These are phyloP conservation scores for Drosophila nannoptera DNA, from an alignment of 1,140 invertebrate genomes.

Conservation along the genomic window DNA sequence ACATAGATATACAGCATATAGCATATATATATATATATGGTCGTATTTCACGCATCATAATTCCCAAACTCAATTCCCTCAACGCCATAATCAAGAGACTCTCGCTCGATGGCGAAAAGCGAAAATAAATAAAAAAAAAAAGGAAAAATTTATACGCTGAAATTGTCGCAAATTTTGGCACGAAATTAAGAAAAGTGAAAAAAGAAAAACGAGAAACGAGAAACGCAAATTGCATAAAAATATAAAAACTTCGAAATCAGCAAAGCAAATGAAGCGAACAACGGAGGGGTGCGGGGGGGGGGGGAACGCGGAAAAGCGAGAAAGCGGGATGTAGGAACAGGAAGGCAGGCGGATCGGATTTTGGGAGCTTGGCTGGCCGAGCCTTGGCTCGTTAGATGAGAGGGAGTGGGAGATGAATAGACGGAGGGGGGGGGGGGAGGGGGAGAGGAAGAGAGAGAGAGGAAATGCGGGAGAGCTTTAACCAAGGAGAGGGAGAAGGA, in stretches of 20 bases:
- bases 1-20: not conserved
- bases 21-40: not conserved
- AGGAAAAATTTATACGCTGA: conserved; percentile 11
- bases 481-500: no score
- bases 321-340: not conserved
- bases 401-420: no score
- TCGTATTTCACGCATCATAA: conserved; percentile 62
- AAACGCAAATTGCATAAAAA: conserved; percentile 66
- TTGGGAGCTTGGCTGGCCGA: not conserved
- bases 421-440: no score
- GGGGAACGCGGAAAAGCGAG: not conserved
- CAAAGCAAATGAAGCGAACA: conserved; percentile 64
- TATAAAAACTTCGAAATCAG: conserved; percentile 67
- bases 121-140: conserved; percentile 27
- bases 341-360: not conserved
- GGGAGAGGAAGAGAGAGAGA: no score
- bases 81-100: conserved; percentile 67
- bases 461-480: no score
- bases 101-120: conserved; percentile 25
- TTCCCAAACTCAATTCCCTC: conserved; percentile 71
- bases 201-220: not conserved
- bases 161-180: conserved; percentile 39
- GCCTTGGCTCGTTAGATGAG: not conserved
- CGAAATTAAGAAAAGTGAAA: conserved; percentile 42
- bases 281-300: not conserved